Evolutionary conservation across 53 echinoderm and acorn worm species (phyloP), one percentile per base, ranked within the genome.

Genomic region (Holothuria scabra): DNA sequence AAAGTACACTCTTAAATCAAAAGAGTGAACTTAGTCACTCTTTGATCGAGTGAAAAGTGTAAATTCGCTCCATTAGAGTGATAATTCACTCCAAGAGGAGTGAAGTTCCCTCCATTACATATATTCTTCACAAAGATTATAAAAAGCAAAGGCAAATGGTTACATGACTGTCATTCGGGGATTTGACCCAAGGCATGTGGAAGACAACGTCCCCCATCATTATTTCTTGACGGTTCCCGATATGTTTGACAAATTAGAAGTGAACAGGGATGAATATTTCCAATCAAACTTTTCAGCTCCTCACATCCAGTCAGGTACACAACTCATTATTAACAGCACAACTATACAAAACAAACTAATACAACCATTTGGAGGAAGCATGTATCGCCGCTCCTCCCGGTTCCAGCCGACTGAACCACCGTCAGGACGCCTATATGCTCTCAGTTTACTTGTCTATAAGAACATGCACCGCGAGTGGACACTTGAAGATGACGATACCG

Each of bases 261-360:
- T 81, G 8, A 59, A 81, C 46, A 23, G 64, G 34, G 31, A 37
- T 2, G 63, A 81, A 13, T 81, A 81, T 38, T 25, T 19, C 38
- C 12, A 81, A 20, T 63, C 21, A n/a, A 81, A 62, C 44, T 32
- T 32, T 41, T 81, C 35, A 23, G 62, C 62, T 5, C 81, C 81
- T 25, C 81, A 81, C 5, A 30, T 81, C 24, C 81, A 81, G 33
- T 24, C 81, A 44, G 81, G 81, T 34, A 81, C 62, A 44, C 81
- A 81, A 33, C 81, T 81, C n/a, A 81, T 81, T 19, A 19, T 63
- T 35, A 81, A 81, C 49, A 81, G 81, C 28, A 63, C 81, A 61
- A 81, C 81, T 22, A 62, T 63, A 34, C 81, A 81, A 25, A 81
- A 22, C 11, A 81, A 81, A 46, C 62, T 81, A 2, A 78, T 78